phyloP scores from a whole-genome alignment of 2,797 vertebrate genomes.

The Eutrigla gurnardus region DNA sequence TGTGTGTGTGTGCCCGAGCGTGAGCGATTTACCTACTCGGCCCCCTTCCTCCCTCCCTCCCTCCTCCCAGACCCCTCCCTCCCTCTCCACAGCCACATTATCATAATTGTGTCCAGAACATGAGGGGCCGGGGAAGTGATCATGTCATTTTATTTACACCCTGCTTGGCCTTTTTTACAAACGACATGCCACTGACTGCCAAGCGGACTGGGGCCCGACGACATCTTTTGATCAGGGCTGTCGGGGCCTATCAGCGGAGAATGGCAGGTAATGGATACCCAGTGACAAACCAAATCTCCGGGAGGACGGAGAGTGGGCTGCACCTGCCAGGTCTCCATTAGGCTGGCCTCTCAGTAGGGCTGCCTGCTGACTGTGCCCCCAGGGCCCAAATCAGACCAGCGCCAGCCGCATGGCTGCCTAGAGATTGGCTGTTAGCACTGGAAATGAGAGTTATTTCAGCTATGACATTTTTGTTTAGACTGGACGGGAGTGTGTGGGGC shows the following conservation, averaged over 20 bases:
- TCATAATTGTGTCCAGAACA: slow-evolving; percentile 99
- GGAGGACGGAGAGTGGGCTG: slow-evolving; percentile 97
- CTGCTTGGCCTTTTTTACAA: slow-evolving; percentile 98
- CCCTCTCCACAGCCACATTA: slow-evolving; percentile 86
- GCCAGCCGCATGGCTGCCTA: slow-evolving; percentile 81
- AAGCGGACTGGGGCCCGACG: slow-evolving; percentile 95
- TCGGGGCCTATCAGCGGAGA: slow-evolving; percentile 99
- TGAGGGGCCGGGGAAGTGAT: slow-evolving; percentile 99
- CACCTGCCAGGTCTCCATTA: slow-evolving; percentile 99
- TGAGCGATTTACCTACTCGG: slow-evolving; percentile 73
- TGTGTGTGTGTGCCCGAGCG: slow-evolving; percentile 65
- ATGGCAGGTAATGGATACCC: slow-evolving; percentile 99
- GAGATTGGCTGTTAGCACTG: slow-evolving; percentile 99
- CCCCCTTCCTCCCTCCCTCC: slow-evolving; percentile 51
- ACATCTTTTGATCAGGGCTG: slow-evolving; percentile 99
- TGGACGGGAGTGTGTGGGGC: slow-evolving; percentile 72
- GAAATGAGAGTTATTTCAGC: slow-evolving; percentile 99
- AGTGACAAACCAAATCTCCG: slow-evolving; percentile 99
- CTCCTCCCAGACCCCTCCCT: slow-evolving; percentile 58
- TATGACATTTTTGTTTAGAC: slow-evolving; percentile 97
- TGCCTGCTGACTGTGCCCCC: slow-evolving; percentile 93
- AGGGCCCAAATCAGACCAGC: slow-evolving; percentile 98
- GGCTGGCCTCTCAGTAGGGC: slow-evolving; percentile 91
- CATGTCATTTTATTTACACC: slow-evolving; percentile 99
- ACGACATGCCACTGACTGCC: slow-evolving; percentile 98